Evolutionary conservation across 2,113 vertebrate species (phyloP), one percentile per base, ranked within the genome.

Genomic region (Phoenicopterus ruber): DNA sequence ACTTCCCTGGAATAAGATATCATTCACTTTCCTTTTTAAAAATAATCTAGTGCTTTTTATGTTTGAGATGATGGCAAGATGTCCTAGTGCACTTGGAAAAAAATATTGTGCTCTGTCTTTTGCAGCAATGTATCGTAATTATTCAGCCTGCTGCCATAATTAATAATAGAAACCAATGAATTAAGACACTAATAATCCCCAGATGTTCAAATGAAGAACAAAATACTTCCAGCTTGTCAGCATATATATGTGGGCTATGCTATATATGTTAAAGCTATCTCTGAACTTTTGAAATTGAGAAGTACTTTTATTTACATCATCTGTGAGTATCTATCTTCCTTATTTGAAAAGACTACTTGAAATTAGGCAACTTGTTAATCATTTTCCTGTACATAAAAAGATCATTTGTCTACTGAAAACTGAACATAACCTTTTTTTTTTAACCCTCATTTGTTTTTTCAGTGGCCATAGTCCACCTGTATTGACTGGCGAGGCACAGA

Each of bases 131-230:
- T 95, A 92, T 96, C 47, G 3, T 96, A 96, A 98, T 98, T 97
- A 96, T 86, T 97, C 95, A 94, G 94, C 89, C 82, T 96, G 90
- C 86, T 94, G 92, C 95, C 86, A 88, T 93, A 94, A 98, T 98
- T 98, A 98, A 97, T 98, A 98, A 97, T 95, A 96, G 96, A 97
- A 97, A 93, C 92, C 57, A 93, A 83, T 95, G 97, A 98, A 97
- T 96, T 97, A 97, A 98, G 97, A 94, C 91, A 90, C 96, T 97
- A 98, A 98, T 98, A 98, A 82, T 88, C 90, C 73, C 96, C 98
- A 98, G 98, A 98, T 97, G 98, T 97, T 98, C 97, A 76, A 94
- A 95, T 40, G 94, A 94, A 94, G 94, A 95, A 97, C 67, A 97
- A 94, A 98, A 95, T 90, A 96, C 97, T 98, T 95, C 38, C 91